Evolutionary conservation across 1,140 invertebrate genomes (phyloP).

Genomic region (Steinernema feltiae): DNA sequence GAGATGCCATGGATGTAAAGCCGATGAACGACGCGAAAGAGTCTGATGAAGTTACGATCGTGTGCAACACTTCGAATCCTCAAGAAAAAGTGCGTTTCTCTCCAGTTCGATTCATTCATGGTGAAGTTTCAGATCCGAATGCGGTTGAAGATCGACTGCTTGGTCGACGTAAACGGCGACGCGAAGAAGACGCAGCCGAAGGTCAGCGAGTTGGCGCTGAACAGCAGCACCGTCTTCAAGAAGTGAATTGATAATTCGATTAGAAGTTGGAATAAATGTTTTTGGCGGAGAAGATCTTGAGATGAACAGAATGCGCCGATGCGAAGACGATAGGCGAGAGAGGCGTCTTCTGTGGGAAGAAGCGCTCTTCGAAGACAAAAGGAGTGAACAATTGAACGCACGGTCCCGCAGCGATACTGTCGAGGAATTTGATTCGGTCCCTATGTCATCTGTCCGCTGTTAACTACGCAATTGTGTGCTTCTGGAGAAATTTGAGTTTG

Average conservation of each 20-base stretch:
- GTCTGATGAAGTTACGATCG: background rate
- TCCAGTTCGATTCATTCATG: background rate
- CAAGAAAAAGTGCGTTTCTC: background rate
- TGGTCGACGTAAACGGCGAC: background rate
- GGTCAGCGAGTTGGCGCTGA: background rate
- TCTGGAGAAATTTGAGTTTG: no score
- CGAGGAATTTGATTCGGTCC: no score
- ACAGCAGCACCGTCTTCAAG: background rate
- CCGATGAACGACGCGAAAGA: background rate
- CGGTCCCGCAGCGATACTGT: no score
- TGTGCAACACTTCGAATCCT: background rate
- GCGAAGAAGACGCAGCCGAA: background rate
- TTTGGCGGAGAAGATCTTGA: background rate
- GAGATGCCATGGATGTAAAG: background rate
- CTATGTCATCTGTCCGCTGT: no score
- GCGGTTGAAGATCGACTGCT: background rate
- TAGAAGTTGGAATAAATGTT: no score
- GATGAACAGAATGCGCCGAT: no score
- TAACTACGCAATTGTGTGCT: no score
- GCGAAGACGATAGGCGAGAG: no score
- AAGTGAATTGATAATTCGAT: no score
- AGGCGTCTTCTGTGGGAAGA: no score
- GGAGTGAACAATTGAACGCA: no score
- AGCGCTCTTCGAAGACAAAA: no score
- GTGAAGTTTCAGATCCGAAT: background rate